Evolutionary conservation across 2,888 invertebrate species (phyloP).

Genomic region (Penaeus monodon): DNA sequence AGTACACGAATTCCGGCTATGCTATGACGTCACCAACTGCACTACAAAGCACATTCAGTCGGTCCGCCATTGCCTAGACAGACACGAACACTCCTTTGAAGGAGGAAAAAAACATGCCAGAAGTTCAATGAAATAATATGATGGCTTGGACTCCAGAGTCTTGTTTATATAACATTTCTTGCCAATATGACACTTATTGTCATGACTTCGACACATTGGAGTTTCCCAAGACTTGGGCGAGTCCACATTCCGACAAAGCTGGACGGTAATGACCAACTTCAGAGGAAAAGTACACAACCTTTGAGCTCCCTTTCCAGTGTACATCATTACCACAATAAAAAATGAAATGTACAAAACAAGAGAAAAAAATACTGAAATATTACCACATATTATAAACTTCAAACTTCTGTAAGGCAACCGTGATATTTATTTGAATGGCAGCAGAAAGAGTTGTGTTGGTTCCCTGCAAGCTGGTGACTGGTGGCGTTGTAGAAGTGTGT

Average conservation of each 20-base stretch:
- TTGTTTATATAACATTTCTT: conserved; percentile 11
- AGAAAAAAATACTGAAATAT: no score
- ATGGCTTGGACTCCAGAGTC: not conserved
- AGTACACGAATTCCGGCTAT: no score
- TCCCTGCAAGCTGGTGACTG: conserved; percentile 44
- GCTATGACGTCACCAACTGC: no score
- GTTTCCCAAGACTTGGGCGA: conserved; percentile 1
- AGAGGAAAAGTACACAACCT: conserved; percentile 45
- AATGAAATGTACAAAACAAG: conserved; percentile 2
- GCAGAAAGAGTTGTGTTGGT: conserved; percentile 58
- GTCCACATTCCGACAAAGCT: conserved; percentile 20
- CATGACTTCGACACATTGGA: conserved; percentile 2
- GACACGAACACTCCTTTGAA: no score
- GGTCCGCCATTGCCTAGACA: no score
- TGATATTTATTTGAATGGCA: conserved; percentile 28
- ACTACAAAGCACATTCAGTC: no score
- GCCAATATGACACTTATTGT: conserved; percentile 11
- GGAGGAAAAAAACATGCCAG: no score
- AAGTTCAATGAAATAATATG: no score
- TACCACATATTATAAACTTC: conserved; percentile 13
- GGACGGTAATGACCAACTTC: conserved; percentile 33
- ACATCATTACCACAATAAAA: conserved; percentile 23
- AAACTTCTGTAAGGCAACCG: conserved; percentile 27
- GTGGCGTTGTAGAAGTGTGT: conserved; percentile 20
- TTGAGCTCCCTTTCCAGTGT: conserved; percentile 24